phyloP scores from a whole-genome alignment of 2,113 vertebrate genomes.

The Gavia stellata region DNA sequence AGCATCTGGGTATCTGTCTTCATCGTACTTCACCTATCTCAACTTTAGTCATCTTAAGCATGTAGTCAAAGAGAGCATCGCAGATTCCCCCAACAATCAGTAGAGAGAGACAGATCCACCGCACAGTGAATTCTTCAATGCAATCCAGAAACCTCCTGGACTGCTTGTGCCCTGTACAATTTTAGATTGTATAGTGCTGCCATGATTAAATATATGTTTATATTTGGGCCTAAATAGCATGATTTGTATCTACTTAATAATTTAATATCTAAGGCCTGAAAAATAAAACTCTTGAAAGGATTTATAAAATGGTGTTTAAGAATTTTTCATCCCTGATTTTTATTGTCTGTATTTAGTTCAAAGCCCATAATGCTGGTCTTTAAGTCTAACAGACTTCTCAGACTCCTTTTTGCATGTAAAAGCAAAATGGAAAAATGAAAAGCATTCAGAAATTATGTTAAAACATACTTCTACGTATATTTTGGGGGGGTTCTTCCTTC shows the following conservation, averaged over 20 bases:
- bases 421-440: neutral
- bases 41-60: neutral
- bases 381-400: neutral
- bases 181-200: neutral
- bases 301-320: neutral
- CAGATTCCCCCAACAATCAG: neutral
- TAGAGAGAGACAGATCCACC: neutral
- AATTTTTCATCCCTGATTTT: neutral
- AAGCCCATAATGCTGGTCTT: neutral
- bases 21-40: neutral
- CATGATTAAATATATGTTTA: neutral
- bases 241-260: neutral
- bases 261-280: neutral
- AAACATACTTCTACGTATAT: neutral
- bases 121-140: neutral
- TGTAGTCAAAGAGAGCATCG: neutral
- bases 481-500: neutral
- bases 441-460: neutral
- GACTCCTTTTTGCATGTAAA: neutral
- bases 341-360: neutral
- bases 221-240: neutral
- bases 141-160: neutral
- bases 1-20: neutral
- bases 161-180: neutral
- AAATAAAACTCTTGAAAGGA: neutral